A percentile compares a stretch with the other conserved stretches of the same genome.
phyloP scores from a whole-genome alignment of 2,113 vertebrate species.

The Oncorhynchus tshawytscha region DNA sequence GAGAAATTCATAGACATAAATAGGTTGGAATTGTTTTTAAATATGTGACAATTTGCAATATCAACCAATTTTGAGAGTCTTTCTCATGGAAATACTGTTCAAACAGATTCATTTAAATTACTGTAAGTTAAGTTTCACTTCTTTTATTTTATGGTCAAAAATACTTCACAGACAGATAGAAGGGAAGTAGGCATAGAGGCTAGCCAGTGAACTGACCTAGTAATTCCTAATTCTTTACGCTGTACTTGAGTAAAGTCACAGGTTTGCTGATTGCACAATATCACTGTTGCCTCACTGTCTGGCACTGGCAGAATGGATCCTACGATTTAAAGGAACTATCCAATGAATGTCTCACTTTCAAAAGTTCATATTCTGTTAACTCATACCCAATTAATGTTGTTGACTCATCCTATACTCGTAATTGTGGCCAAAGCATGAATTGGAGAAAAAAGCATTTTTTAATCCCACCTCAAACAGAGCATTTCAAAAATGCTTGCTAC shows the following conservation, averaged over 20 bases:
- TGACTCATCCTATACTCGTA: too few species aligned
- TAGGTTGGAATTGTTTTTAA: background rate
- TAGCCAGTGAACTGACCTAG: too few species aligned
- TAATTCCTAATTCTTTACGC: background rate
- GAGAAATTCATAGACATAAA: background rate
- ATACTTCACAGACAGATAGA: background rate
- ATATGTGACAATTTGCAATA: background rate
- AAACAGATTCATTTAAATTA: background rate
- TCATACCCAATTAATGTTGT: too few species aligned
- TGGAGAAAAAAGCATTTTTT: too few species aligned
- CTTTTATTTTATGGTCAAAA: background rate
- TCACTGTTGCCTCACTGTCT: constrained; percentile 1
- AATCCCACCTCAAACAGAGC: too few species aligned
- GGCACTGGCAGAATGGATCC: background rate
- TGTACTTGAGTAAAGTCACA: background rate
- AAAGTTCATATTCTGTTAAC: too few species aligned
- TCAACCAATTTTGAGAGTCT: background rate
- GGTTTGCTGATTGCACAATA: constrained; percentile 2
- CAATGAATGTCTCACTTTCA: too few species aligned
- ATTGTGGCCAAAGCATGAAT: too few species aligned
- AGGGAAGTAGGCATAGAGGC: background rate
- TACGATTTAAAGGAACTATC: background rate
- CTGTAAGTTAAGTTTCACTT: too few species aligned
- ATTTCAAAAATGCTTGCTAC: too few species aligned
- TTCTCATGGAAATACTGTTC: background rate